phyloP scores from a whole-genome alignment of 2,888 invertebrate genomes.

The Lepidonotus clava region DNA sequence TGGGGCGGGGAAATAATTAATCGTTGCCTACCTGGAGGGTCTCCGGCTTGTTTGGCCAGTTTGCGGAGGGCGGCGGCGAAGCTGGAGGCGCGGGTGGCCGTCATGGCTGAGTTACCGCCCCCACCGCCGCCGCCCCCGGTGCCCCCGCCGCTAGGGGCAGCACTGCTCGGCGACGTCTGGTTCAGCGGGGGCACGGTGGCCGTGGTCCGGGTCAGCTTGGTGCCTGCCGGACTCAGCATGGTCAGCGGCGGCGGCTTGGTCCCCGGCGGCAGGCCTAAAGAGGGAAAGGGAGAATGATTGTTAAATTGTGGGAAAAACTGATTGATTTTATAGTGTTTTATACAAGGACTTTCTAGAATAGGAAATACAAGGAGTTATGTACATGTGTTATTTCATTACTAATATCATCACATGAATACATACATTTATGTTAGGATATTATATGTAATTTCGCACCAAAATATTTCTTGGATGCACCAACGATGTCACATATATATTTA shows the following conservation, averaged over 20 bases:
- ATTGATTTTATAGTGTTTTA: too few relatives aligned
- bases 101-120: constrained; percentile 66
- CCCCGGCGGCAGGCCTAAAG: constrained; percentile 70
- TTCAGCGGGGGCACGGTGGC: constrained; percentile 80
- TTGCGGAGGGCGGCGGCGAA: constrained; percentile 95
- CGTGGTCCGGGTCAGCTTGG: constrained; percentile 74
- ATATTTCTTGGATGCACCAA: too few relatives aligned
- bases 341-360: too few relatives aligned
- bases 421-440: too few relatives aligned
- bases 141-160: constrained; percentile 63
- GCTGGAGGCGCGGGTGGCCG: constrained; percentile 82
- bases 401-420: too few relatives aligned
- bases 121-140: neutral
- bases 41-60: constrained; percentile 92
- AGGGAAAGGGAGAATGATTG: neutral
- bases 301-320: neutral
- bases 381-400: too few relatives aligned
- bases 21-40: constrained; percentile 43
- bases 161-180: constrained; percentile 71
- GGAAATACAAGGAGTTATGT: too few relatives aligned
- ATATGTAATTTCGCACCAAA: too few relatives aligned
- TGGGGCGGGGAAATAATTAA: too few relatives aligned
- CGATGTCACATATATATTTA: too few relatives aligned
- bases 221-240: constrained; percentile 73
- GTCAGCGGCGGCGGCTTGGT: constrained; percentile 76